Evolutionary conservation across 2,797 vertebrate species (phyloP), one percentile per base, ranked within the genome.

Genomic region (Delichon dasypus): DNA sequence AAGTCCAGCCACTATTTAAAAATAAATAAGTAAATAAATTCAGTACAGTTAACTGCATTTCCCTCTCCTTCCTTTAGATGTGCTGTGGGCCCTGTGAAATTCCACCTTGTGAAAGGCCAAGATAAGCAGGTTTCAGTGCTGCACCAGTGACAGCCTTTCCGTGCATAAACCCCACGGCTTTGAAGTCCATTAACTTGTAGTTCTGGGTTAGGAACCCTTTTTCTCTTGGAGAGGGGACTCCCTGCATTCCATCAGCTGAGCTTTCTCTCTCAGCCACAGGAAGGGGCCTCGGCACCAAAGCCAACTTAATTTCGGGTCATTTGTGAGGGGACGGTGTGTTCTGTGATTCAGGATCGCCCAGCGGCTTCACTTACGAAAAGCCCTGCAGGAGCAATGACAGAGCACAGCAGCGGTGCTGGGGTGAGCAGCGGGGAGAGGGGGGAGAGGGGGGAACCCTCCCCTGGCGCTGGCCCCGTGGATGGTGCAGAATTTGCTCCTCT

Each of bases 21-120:
- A 95, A 85, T 72, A 94, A 93, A 75, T 74, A 88, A 86, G 85
- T 93, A 94, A 93, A 93, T 82, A 95, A 95, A 93, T 70, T 81
- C 77, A 88, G 13, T 83, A 29, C 62, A 61, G 32, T 84, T 73
- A 86, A 80, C 38, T 93, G 67, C 11, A n/a, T 88, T 96, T 95
- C 77, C 17, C 26, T 53, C 74, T 91, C 67, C 67, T 83, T 93
- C 82, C 67, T 72, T 94, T 34, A 74, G 79, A 85, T 62, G 50
- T 91, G 82, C 91, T 88, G 6, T 0, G 1, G 71, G 65, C 85
- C 85, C 53, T 91, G 87, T 96, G 81, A 94, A 88, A 92, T 92
- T 77, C 62, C 73, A 84, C 68, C 82, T 47, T 75, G 85, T 96
- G 94, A 92, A 93, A 93, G 91, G 87, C 85, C 86, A 92, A 91